phyloP scores from a whole-genome alignment of 2,888 invertebrate genomes.

The Idaea straminata region DNA sequence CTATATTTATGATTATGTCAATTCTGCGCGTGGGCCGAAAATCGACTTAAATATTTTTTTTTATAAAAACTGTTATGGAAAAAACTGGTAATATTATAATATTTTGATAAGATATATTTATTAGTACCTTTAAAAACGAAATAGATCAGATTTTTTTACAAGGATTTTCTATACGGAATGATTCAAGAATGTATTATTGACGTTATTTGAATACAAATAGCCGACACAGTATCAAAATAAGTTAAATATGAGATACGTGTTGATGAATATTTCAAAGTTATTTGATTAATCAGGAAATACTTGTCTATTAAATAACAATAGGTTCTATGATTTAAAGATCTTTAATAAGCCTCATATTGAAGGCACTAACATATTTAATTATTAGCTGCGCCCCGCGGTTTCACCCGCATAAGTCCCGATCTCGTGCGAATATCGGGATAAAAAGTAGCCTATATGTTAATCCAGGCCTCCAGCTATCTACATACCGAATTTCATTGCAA shows the following conservation, averaged over 20 bases:
- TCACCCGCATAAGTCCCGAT: too few relatives aligned
- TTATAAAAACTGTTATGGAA: slow-evolving; percentile 20
- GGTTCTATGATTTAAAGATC: not conserved
- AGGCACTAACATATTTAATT: not conserved
- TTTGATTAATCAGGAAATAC: not conserved
- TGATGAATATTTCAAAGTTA: not conserved
- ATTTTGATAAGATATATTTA: slow-evolving; percentile 7
- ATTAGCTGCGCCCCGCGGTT: too few relatives aligned
- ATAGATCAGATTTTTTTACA: slow-evolving; percentile 14
- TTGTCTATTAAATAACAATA: not conserved
- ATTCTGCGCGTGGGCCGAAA: slow-evolving; percentile 26
- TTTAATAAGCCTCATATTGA: slow-evolving; percentile 1
- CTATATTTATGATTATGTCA: slow-evolving; percentile 19
- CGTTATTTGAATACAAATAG: slow-evolving; percentile 2
- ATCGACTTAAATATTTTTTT: slow-evolving; percentile 23
- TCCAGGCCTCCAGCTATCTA: too few relatives aligned
- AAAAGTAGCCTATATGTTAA: too few relatives aligned
- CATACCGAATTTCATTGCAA: too few relatives aligned
- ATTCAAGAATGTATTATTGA: not conserved
- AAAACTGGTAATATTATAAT: slow-evolving; percentile 21
- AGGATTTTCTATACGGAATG: not conserved
- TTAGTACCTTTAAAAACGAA: slow-evolving; percentile 10
- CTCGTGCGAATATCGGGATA: too few relatives aligned
- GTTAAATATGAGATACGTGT: not conserved
- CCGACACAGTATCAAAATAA: slow-evolving; percentile 7